Evolutionary conservation across 2,888 invertebrate genomes (phyloP).

Genomic region (Drosophila trichaetosa): DNA sequence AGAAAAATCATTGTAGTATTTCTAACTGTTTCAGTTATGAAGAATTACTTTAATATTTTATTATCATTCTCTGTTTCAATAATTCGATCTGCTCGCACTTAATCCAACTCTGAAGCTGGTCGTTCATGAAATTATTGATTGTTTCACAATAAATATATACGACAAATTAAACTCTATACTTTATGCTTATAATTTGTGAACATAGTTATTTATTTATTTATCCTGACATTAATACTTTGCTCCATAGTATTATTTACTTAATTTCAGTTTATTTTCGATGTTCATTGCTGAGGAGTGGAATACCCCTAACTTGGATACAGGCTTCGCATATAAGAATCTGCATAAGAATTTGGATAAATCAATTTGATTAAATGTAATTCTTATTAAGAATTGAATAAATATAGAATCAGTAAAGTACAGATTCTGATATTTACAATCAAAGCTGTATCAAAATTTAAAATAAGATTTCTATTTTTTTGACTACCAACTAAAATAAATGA

Average conservation of each 20-base stretch:
- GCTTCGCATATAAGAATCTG: not conserved
- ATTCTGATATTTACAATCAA: not conserved
- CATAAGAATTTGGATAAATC: not conserved
- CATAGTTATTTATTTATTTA: not conserved
- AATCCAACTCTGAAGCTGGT: not conserved
- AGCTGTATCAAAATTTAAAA: not conserved
- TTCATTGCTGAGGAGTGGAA: not conserved
- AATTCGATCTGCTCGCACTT: not conserved
- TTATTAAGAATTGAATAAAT: not conserved
- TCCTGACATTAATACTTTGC: not conserved
- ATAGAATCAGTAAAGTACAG: not conserved
- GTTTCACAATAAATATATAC: not conserved
- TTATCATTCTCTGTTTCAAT: not conserved
- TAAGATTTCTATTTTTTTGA: not conserved
- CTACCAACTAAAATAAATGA: not conserved
- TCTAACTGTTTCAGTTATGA: not conserved
- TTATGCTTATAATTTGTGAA: not conserved
- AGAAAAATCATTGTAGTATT: not conserved
- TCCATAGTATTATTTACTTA: not conserved
- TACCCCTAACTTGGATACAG: not conserved
- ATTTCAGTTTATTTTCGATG: no score
- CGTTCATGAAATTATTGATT: no score
- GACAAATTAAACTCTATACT: not conserved
- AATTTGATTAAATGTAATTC: not conserved
- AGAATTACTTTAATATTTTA: not conserved